phyloP scores from a whole-genome alignment of 1,140 invertebrate genomes.

The Eulimnadia texana region DNA sequence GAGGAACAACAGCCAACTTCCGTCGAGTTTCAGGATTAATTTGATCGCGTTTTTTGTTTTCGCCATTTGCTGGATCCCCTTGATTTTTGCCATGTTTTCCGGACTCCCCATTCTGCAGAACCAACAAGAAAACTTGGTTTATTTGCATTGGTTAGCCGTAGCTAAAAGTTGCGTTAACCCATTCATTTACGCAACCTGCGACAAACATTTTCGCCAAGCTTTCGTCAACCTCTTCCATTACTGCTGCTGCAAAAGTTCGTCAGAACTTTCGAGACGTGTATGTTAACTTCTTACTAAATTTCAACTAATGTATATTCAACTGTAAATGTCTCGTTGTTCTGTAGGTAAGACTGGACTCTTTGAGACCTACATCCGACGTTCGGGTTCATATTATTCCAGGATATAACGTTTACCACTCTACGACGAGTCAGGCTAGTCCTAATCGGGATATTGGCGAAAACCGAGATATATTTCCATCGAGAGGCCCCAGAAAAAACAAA shows the following conservation, averaged over 20 bases:
- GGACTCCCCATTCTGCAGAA: too few species aligned
- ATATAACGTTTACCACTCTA: constrained; percentile 36
- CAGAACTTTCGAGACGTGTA: constrained; percentile 40
- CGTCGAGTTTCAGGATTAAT: too few species aligned
- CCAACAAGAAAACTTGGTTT: neutral
- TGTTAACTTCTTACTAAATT: neutral
- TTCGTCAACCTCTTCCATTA: constrained; percentile 65
- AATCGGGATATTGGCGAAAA: too few species aligned
- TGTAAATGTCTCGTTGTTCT: neutral
- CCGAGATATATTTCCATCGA: too few species aligned
- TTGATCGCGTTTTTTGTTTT: too few species aligned
- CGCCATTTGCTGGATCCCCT: too few species aligned
- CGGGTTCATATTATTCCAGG: constrained; percentile 61
- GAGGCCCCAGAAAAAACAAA: too few species aligned
- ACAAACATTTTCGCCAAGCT: constrained; percentile 53
- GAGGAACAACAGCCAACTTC: too few species aligned
- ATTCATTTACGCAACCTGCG: constrained; percentile 46
- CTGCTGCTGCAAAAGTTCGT: constrained; percentile 64
- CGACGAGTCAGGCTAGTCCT: too few species aligned
- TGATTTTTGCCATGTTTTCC: too few species aligned
- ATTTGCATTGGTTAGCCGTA: constrained; percentile 46
- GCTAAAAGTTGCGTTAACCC: constrained; percentile 51
- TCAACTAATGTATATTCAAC: neutral
- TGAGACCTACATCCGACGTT: constrained; percentile 43
- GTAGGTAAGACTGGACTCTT: constrained; percentile 8